A percentile compares a stretch with the other conserved stretches of the same genome.
Conservation (phyloP, 2,797 vertebrate genomes). For the Kryptolebias ocellatus region DNA sequence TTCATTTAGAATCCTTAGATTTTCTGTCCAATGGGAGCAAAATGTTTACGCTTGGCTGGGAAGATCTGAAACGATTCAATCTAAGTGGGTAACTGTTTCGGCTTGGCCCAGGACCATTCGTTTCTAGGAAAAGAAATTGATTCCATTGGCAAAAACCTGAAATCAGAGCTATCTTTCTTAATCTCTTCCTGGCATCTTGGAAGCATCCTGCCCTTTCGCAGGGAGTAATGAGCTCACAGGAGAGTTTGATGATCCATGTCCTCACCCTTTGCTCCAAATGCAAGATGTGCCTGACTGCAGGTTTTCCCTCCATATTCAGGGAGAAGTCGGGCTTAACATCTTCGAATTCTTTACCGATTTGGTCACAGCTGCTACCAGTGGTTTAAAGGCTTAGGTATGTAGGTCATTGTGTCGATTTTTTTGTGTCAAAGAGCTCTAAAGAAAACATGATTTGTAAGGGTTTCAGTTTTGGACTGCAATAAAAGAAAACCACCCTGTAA, state of each 20-base stretch:
- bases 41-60: constrained; percentile 30
- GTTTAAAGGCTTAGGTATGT: constrained; percentile 11
- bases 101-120: constrained; percentile 29
- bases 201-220: constrained; percentile 75
- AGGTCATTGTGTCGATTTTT: not conserved
- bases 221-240: constrained; percentile 82
- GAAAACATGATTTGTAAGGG: not conserved
- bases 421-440: constrained; percentile 5
- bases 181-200: constrained; percentile 63
- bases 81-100: constrained; percentile 50
- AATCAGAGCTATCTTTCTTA: constrained; percentile 75
- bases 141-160: constrained; percentile 59
- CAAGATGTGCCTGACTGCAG: constrained; percentile 52
- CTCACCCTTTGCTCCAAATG: constrained; percentile 75
- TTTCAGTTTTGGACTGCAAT: too few relatives aligned
- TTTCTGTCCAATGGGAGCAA: constrained; percentile 14
- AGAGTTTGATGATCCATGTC: constrained; percentile 79
- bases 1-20: constrained; percentile 17
- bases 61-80: constrained; percentile 52
- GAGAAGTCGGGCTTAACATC: constrained; percentile 48
- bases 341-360: constrained; percentile 29
- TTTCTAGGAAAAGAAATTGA: constrained; percentile 49
- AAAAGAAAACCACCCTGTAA: too few relatives aligned
- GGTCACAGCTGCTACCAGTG: constrained; percentile 3
- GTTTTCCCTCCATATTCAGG: constrained; percentile 49